Conservation (phyloP, 2,888 invertebrate species). For the Salpingus planirostris region DNA sequence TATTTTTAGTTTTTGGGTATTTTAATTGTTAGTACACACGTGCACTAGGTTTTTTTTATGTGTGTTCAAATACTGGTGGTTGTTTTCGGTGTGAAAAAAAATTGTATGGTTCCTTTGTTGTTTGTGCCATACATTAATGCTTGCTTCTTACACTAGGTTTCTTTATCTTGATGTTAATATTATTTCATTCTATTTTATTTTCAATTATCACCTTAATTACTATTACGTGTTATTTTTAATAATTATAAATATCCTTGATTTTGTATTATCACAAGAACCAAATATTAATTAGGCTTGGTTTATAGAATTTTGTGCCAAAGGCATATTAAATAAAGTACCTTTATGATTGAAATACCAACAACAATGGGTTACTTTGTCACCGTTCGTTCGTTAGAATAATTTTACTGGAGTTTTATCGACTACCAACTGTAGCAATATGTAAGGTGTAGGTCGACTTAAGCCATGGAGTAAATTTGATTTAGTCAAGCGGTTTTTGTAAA, state of each 20-base stretch:
- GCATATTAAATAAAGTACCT: constrained; percentile 16
- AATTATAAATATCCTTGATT: too few species aligned
- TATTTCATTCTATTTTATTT: too few species aligned
- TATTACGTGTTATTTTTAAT: too few species aligned
- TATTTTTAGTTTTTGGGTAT: constrained; percentile 12
- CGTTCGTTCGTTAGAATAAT: neutral
- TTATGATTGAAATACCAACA: too few species aligned
- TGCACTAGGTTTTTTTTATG: constrained; percentile 13
- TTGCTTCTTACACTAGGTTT: constrained; percentile 12
- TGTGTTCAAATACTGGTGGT: constrained; percentile 12
- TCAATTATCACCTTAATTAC: too few species aligned
- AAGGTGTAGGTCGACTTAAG: too few species aligned
- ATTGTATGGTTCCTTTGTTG: constrained; percentile 15
- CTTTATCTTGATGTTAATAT: constrained; percentile 5
- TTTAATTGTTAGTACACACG: constrained; percentile 13
- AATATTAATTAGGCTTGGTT: constrained; percentile 17
- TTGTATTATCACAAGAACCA: constrained; percentile 13
- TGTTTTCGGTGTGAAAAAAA: constrained; percentile 14
- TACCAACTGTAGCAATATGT: too few species aligned
- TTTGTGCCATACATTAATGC: constrained; percentile 12
- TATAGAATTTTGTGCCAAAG: constrained; percentile 19
- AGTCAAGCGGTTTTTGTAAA: constrained; percentile 9
- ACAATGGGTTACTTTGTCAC: constrained; percentile 4
- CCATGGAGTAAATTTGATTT: too few species aligned
- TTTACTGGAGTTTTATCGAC: too few species aligned